These are phyloP conservation scores for Bolinopsis microptera DNA, from an alignment of 37 sponge, comb jelly and placozoan genomes.

Conservation along the genomic window DNA sequence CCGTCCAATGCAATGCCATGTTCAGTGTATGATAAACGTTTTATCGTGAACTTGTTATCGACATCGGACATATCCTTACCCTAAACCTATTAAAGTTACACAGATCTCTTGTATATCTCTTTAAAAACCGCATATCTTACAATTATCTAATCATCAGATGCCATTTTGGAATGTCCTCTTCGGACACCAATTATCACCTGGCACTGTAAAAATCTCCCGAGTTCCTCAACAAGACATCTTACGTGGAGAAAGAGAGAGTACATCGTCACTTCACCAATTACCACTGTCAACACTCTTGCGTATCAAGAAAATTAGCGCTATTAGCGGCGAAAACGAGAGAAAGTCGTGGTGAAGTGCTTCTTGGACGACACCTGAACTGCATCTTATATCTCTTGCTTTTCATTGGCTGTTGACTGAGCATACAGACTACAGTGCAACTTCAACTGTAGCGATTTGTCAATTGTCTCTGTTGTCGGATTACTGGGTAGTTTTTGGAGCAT, in stretches of 20 bases:
- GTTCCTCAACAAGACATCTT: no score
- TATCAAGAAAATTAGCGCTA: neutral
- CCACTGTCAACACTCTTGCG: neutral
- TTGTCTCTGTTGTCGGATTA: neutral
- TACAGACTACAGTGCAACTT: no score
- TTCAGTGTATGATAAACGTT: no score
- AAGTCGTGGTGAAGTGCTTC: neutral
- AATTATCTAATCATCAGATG: neutral
- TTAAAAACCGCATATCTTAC: neutral
- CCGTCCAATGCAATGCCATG: no score
- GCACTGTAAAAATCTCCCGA: neutral
- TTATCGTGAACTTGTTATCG: no score
- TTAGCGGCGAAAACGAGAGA: neutral
- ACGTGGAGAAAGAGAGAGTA: no score
- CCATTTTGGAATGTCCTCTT: neutral
- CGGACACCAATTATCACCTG: neutral
- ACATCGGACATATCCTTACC: neutral
- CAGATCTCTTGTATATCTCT: neutral
- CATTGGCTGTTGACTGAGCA: no score
- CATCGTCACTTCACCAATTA: neutral
- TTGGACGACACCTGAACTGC: no score
- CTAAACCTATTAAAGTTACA: neutral
- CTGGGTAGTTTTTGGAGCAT: neutral
- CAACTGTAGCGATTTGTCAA: neutral
- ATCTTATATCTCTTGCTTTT: neutral